phyloP scores from a whole-genome alignment of 2,797 vertebrate genomes.

The Gymnoscopelus microlampas region DNA sequence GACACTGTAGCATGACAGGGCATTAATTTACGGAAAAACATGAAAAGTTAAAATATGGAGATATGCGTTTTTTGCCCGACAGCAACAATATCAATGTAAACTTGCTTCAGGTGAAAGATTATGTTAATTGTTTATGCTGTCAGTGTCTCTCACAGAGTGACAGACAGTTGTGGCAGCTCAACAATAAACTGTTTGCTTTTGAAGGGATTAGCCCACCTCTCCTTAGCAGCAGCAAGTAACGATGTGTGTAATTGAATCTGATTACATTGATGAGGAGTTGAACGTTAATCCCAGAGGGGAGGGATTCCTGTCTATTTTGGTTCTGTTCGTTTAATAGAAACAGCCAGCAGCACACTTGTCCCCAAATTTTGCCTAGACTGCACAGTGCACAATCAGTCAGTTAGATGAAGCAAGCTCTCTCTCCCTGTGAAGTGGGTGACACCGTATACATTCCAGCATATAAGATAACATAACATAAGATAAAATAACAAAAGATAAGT shows the following conservation, averaged over 20 bases:
- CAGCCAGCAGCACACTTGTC: constrained; percentile 34
- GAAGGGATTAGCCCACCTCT: constrained; percentile 68
- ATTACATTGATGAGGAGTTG: constrained; percentile 63
- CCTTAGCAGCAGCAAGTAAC: constrained; percentile 65
- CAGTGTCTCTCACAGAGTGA: constrained; percentile 48
- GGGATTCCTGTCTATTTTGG: constrained; percentile 45
- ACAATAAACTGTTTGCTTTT: constrained; percentile 41
- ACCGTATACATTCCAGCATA: constrained; percentile 2
- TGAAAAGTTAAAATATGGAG: no score
- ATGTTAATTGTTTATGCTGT: constrained; percentile 50
- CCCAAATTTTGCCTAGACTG: constrained; percentile 41
- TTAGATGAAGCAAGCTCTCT: constrained; percentile 36
- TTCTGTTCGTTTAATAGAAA: constrained; percentile 37
- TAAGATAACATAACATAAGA: constrained; percentile 15
- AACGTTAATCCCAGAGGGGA: constrained; percentile 50
- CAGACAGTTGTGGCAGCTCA: constrained; percentile 39
- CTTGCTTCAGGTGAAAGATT: constrained; percentile 31
- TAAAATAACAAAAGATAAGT: background rate
- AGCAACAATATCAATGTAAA: background rate
- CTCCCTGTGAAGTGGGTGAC: background rate
- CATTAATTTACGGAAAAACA: no score
- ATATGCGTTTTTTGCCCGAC: no score
- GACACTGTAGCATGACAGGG: no score
- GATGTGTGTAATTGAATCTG: constrained; percentile 75
- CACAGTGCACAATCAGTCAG: constrained; percentile 42